phyloP scores from a whole-genome alignment of 2,113 vertebrate species.

The Erinaceus europaeus region DNA sequence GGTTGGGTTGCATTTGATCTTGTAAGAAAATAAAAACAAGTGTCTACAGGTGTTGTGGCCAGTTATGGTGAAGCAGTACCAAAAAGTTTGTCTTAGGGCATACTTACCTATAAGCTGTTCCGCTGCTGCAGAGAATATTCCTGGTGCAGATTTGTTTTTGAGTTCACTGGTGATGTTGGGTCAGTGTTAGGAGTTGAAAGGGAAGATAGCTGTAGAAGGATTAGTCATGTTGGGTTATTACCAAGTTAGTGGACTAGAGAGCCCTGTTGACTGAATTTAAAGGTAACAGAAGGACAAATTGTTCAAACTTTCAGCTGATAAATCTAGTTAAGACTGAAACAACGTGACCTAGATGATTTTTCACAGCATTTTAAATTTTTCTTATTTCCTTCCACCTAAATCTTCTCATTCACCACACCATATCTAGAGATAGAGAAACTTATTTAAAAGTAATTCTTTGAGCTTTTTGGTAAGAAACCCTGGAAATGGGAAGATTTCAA shows the following conservation, averaged over 20 bases:
- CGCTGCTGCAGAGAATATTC: background rate
- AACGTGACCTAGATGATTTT: background rate
- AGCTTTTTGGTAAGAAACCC: slow-evolving; percentile 36
- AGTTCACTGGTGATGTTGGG: slow-evolving; percentile 6
- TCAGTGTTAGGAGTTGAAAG: background rate
- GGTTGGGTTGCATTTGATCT: slow-evolving; percentile 4
- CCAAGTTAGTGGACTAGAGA: too few relatives aligned
- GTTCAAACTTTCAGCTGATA: too few relatives aligned
- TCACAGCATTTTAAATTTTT: background rate
- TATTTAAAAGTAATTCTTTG: background rate
- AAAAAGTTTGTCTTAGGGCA: background rate
- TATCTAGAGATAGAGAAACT: background rate
- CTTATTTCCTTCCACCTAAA: background rate
- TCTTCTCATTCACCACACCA: background rate
- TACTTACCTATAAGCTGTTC: background rate
- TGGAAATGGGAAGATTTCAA: slow-evolving; percentile 41
- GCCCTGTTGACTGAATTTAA: too few relatives aligned
- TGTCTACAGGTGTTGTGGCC: background rate
- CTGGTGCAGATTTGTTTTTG: background rate
- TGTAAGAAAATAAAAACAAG: slow-evolving; percentile 15
- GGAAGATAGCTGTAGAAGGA: background rate
- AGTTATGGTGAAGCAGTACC: background rate
- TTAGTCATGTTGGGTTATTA: too few relatives aligned
- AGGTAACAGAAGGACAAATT: too few relatives aligned
- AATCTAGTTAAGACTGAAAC: background rate